Percentiles rank a stretch among this genome's conserved stretches.
Conservation (phyloP, 2,888 invertebrate genomes). For the Epinotia ramella region DNA sequence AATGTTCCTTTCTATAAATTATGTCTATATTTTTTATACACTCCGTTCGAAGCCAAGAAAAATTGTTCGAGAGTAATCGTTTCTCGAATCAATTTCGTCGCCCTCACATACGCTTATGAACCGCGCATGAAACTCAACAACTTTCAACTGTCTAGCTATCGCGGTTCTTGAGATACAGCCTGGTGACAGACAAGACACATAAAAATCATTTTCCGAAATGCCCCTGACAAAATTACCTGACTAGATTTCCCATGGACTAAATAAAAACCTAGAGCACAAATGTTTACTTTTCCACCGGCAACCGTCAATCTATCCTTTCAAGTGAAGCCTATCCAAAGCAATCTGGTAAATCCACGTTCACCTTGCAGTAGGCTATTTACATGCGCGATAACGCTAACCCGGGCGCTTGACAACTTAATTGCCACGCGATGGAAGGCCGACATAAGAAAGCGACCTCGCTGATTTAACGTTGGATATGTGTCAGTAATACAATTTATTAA, state of each 20-base stretch:
- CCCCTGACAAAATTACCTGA: not conserved
- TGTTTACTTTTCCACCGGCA: conserved; percentile 8
- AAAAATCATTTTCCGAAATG: not conserved
- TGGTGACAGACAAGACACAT: not conserved
- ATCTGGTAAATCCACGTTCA: conserved; percentile 36
- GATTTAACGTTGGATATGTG: not conserved
- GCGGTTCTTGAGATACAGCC: no score
- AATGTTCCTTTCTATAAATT: no score
- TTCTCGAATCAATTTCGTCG: no score
- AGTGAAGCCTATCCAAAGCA: conserved; percentile 30
- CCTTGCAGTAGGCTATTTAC: conserved; percentile 25
- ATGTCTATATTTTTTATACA: no score
- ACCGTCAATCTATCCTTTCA: not conserved
- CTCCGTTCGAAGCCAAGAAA: no score
- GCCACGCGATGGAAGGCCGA: conserved; percentile 50
- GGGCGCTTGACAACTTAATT: conserved; percentile 59
- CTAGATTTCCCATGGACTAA: not conserved
- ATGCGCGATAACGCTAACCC: conserved; percentile 18
- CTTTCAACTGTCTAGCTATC: no score
- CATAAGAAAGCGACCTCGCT: conserved; percentile 24
- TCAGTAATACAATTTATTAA: not conserved
- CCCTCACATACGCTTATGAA: no score
- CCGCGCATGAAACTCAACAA: not conserved
- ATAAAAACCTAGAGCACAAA: conserved; percentile 1
- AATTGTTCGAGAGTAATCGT: no score